A percentile compares a stretch with the other conserved stretches of the same genome.
phyloP scores from a whole-genome alignment of 2,888 invertebrate species.

The Alloplasta piceator region DNA sequence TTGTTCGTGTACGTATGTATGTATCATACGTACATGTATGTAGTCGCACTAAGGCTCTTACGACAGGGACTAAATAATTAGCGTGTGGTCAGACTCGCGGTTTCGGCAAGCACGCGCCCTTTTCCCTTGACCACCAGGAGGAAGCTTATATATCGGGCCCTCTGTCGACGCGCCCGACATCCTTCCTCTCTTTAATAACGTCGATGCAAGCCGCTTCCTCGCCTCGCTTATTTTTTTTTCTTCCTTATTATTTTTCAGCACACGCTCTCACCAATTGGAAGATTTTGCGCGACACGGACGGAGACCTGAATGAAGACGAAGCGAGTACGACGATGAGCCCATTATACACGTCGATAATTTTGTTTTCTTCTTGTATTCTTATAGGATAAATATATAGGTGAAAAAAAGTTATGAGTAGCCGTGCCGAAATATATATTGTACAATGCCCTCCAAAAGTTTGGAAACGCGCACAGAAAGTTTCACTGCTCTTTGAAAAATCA shows the following conservation, averaged over 20 bases:
- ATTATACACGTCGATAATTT: neutral
- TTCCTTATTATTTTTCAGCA: neutral
- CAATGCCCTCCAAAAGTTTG: too few relatives aligned
- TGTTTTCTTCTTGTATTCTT: slow-evolving; percentile 9
- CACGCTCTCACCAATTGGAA: slow-evolving; percentile 13
- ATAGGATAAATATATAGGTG: neutral
- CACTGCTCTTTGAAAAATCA: too few relatives aligned
- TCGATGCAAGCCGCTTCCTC: slow-evolving; percentile 48
- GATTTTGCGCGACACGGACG: slow-evolving; percentile 4
- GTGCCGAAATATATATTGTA: slow-evolving; percentile 18
- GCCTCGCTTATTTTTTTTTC: slow-evolving; percentile 12
- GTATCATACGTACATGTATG: neutral
- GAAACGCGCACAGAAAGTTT: too few relatives aligned
- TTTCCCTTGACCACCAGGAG: slow-evolving; percentile 52
- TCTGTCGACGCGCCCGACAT: slow-evolving; percentile 69
- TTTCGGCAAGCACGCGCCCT: slow-evolving; percentile 77
- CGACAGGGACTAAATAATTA: slow-evolving; percentile 61
- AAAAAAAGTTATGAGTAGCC: slow-evolving; percentile 13
- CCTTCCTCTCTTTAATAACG: slow-evolving; percentile 68
- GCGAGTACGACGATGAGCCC: slow-evolving; percentile 3
- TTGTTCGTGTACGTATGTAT: neutral
- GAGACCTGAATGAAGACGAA: slow-evolving; percentile 5
- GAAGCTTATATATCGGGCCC: slow-evolving; percentile 24
- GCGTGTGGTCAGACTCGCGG: slow-evolving; percentile 72
- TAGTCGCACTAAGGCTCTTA: slow-evolving; percentile 10